phyloP scores from a whole-genome alignment of 2,888 invertebrate genomes.

The Sphaerophoria rueppellii region DNA sequence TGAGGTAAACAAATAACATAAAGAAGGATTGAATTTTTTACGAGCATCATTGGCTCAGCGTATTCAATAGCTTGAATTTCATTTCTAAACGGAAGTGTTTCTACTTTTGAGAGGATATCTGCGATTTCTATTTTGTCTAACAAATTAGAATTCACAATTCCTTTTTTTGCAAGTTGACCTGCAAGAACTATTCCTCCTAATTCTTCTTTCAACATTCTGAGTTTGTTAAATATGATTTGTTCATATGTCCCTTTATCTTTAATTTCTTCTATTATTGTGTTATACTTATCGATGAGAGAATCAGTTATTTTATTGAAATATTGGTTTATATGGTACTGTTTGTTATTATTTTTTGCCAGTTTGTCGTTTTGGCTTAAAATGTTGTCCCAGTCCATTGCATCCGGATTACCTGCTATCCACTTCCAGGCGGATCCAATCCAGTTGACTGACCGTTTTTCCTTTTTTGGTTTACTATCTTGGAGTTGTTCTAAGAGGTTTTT shows the following conservation, averaged over 20 bases:
- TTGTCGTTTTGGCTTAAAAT: not conserved
- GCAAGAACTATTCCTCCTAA: constrained; percentile 34
- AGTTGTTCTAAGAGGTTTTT: not conserved
- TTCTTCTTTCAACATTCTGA: constrained; percentile 27
- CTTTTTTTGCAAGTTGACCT: constrained; percentile 56
- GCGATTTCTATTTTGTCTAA: constrained; percentile 43
- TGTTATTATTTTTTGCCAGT: not conserved
- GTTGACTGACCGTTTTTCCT: not conserved
- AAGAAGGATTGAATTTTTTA: constrained; percentile 50
- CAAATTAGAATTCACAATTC: constrained; percentile 65
- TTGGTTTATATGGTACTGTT: not conserved
- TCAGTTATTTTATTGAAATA: not conserved
- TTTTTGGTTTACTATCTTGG: not conserved
- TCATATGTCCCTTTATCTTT: not conserved
- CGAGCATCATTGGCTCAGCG: no score
- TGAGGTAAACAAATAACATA: constrained; percentile 65
- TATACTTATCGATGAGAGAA: constrained; percentile 1
- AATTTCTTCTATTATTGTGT: not conserved
- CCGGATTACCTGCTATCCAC: not conserved
- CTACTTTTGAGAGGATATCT: no score
- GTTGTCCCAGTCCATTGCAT: not conserved
- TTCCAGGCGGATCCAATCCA: not conserved
- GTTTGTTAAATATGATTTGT: constrained; percentile 11
- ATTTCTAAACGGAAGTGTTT: no score
- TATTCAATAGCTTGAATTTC: no score